Conservation (phyloP, 2,888 invertebrate genomes). For the Synanthedon myopaeformis region DNA sequence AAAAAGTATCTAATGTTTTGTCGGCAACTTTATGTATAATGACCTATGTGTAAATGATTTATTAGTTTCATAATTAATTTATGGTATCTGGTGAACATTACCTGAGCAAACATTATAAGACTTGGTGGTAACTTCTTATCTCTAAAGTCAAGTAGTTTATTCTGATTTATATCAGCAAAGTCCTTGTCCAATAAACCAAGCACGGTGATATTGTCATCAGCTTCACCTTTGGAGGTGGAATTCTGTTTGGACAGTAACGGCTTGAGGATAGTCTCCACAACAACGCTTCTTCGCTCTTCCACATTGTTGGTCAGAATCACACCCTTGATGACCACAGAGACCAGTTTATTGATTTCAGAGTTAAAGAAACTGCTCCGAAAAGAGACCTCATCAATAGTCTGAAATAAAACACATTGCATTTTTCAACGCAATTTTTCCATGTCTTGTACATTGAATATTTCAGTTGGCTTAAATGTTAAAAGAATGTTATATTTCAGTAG, state of each 20-base stretch:
- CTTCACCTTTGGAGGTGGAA: conserved; percentile 26
- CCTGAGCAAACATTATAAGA: conserved; percentile 86
- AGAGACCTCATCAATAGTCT: conserved; percentile 89
- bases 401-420: conserved; percentile 12
- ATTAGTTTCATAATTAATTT: too few species aligned
- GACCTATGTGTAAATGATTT: too few species aligned
- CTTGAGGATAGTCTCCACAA: conserved; percentile 59
- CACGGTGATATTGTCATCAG: conserved; percentile 14
- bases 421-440: too few species aligned
- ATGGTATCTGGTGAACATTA: conserved; percentile 26
- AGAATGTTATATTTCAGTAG: too few species aligned
- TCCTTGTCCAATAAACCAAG: conserved; percentile 21
- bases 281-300: conserved; percentile 50
- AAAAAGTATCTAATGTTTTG: too few species aligned
- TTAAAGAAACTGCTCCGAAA: conserved; percentile 89
- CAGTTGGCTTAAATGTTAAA: too few species aligned
- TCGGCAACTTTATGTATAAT: too few species aligned
- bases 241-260: conserved; percentile 61
- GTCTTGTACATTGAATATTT: too few species aligned
- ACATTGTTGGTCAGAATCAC: conserved; percentile 85
- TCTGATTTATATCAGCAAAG: conserved; percentile 19
- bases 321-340: conserved; percentile 85
- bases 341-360: conserved; percentile 86
- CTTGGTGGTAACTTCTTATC: conserved; percentile 82
- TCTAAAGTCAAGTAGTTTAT: conserved; percentile 73